phyloP scores from a whole-genome alignment of 2,797 vertebrate species.

The Pseudochromis fuscus region DNA sequence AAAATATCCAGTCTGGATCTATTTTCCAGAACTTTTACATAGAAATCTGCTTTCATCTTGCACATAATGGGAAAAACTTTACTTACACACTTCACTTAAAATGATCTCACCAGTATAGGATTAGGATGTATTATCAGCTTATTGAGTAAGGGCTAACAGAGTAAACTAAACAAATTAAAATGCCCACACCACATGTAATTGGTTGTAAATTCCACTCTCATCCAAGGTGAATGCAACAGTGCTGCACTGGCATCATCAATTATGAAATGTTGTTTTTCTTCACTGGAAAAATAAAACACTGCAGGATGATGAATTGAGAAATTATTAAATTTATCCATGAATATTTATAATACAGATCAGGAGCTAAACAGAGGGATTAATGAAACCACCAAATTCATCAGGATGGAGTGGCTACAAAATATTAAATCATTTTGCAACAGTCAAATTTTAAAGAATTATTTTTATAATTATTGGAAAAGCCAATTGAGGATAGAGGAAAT shows the following conservation, averaged over 20 bases:
- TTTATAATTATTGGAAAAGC: too few species aligned
- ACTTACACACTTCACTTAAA: neutral
- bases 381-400: too few species aligned
- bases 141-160: neutral
- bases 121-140: slow-evolving; percentile 1
- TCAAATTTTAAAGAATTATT: too few species aligned
- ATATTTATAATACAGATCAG: too few species aligned
- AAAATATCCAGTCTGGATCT: neutral
- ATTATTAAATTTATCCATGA: too few species aligned
- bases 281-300: neutral
- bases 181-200: too few species aligned
- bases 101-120: neutral
- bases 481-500: too few species aligned
- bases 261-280: neutral
- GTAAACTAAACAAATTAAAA: slow-evolving; percentile 12
- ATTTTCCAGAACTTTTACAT: neutral
- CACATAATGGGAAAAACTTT: neutral
- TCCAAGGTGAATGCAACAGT: neutral
- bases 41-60: neutral
- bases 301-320: too few species aligned
- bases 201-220: neutral
- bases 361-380: too few species aligned
- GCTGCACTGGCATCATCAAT: too few species aligned
- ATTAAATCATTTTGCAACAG: too few species aligned
- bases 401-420: too few species aligned